phyloP scores from a whole-genome alignment of 1,140 invertebrate genomes.

The Pararge aegeria region DNA sequence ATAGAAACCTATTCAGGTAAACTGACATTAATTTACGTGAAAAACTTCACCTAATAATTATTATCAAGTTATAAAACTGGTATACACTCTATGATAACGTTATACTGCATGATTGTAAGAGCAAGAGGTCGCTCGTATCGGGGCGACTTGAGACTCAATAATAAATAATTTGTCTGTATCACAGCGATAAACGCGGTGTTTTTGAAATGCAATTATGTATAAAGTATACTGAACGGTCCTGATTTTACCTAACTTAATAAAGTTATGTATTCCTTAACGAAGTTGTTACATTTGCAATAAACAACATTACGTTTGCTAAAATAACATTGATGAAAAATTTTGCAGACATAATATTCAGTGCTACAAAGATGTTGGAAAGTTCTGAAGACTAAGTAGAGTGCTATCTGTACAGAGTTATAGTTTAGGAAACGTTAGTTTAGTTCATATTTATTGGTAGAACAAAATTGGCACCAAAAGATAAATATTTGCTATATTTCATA shows the following conservation, averaged over 20 bases:
- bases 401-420: too few relatives aligned
- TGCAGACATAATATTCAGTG: background rate
- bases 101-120: slow-evolving; percentile 6
- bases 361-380: too few relatives aligned
- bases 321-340: background rate
- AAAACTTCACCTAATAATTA: too few relatives aligned
- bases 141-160: slow-evolving; percentile 22
- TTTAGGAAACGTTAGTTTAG: too few relatives aligned
- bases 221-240: background rate
- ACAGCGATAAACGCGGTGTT: slow-evolving; percentile 18
- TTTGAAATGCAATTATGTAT: slow-evolving; percentile 16
- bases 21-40: too few relatives aligned
- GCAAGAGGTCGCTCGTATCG: slow-evolving; percentile 19
- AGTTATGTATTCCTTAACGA: background rate
- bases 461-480: too few relatives aligned
- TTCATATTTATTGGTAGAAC: too few relatives aligned
- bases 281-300: background rate
- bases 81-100: too few relatives aligned
- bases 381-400: too few relatives aligned
- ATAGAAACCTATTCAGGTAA: too few relatives aligned
- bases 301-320: too few relatives aligned
- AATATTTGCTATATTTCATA: too few relatives aligned
- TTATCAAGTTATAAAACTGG: background rate
- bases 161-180: slow-evolving; percentile 35
- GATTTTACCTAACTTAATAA: background rate